Evolutionary conservation across 2,888 invertebrate genomes (phyloP).

Genomic region (Dryocosmus kuriphilus): DNA sequence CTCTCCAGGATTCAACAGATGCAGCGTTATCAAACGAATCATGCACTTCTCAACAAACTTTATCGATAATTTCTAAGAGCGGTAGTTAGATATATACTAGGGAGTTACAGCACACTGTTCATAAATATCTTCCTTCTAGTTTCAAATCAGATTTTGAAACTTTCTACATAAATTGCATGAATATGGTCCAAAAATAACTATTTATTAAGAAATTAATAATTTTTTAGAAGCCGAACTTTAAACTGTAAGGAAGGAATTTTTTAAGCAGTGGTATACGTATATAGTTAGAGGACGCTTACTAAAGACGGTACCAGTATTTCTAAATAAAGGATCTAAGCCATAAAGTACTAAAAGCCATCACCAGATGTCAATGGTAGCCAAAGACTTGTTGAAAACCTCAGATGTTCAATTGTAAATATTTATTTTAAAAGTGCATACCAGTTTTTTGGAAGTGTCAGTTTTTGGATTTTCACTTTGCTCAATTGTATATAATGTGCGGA

Average conservation of each 20-base stretch:
- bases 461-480: slow-evolving; percentile 33
- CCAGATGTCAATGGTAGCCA: neutral
- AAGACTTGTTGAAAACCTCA: neutral
- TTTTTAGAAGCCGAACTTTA: no score
- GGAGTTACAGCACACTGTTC: no score
- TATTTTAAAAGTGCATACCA: neutral
- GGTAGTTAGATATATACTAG: neutral
- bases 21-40: slow-evolving; percentile 40
- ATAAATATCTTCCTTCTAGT: no score
- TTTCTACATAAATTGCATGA: no score
- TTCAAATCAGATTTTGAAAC: no score
- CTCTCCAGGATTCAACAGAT: slow-evolving; percentile 58
- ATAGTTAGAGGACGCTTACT: neutral
- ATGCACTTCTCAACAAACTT: slow-evolving; percentile 44
- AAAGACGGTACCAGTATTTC: neutral
- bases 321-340: neutral
- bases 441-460: neutral
- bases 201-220: no score
- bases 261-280: no score
- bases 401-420: neutral
- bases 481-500: slow-evolving; percentile 18
- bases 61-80: slow-evolving; percentile 45
- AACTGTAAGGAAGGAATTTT: neutral
- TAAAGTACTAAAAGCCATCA: neutral
- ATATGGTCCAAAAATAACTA: no score